phyloP scores from a whole-genome alignment of 1,140 invertebrate genomes.

The Stegodyphus dumicola region DNA sequence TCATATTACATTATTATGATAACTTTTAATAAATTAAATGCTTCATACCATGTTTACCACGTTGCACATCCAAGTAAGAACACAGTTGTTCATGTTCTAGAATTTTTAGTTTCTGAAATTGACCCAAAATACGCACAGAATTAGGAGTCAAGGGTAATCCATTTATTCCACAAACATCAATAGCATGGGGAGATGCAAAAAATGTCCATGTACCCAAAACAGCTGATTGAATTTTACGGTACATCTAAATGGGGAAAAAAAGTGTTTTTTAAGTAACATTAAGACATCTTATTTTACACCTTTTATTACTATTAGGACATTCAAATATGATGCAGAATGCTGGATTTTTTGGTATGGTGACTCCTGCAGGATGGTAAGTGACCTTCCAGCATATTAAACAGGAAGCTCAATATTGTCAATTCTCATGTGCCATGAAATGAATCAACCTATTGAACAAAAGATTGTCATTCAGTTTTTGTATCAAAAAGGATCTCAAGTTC shows the following conservation, averaged over 20 bases:
- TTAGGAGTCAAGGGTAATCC: conserved; percentile 95
- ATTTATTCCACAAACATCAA: conserved; percentile 94
- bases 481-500: no score
- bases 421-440: no score
- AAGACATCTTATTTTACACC: no score
- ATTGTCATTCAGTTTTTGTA: no score
- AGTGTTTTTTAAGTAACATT: no score
- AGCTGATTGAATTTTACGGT: neutral
- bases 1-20: neutral
- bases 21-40: neutral
- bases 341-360: no score
- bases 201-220: conserved; percentile 60
- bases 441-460: no score
- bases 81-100: conserved; percentile 85
- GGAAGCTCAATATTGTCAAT: no score
- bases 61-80: conserved; percentile 88
- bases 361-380: no score
- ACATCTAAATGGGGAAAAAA: conserved; percentile 23
- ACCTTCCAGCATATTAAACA: no score
- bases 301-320: no score
- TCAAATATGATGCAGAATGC: no score
- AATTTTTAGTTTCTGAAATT: conserved; percentile 84
- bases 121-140: conserved; percentile 92
- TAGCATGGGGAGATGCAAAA: conserved; percentile 70
- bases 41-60: conserved; percentile 90